Evolutionary conservation across 2,888 invertebrate genomes (phyloP), one percentile per base, ranked within the genome.

Genomic region (Margaritifera margaritifera): DNA sequence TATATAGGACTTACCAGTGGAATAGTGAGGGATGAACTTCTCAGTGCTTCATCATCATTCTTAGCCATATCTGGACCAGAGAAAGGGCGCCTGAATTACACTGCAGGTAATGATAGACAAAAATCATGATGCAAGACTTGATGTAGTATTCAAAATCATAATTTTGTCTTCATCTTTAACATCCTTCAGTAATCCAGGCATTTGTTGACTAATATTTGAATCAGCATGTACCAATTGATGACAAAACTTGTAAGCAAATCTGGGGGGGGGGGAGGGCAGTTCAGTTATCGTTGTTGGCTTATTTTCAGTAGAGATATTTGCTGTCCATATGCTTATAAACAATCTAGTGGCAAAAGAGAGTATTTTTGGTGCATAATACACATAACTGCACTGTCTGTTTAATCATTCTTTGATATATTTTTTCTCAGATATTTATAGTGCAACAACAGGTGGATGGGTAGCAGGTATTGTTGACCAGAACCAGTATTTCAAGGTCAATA

Each of bases 371-470:
- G 56, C 56, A 22, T 56, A 42, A 15, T 42, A 15, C 15, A 56
- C 56, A 24, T 24, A 22, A 56, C 19, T 24, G 22, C 18, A 22
- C 22, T 20, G 20, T 50, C 1, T 51, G 42, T 50, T n/a, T 62
- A 51, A 20, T n/a, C 42, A 20, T 51, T 62, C 22, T 50, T 31
- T 6, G 50, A 24, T 8, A 22, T 54, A n/a, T 54, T 51, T 20
- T 18, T 18, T 67, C 53, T 25, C 52, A 74, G 79, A 50, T 20
- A 54, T 42, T 11, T 31, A 69, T 20, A 72, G 75, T 20, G 87
- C 69, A n/a, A 63, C 74, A 27, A 75, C 80, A 22, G 87, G 87
- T 31, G 88, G 84, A 4, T 88, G 88, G 88, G 83, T 86, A 6
- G 80, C 87, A 3, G 74, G 66, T 15, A 68, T 71, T 6, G 64